These are phyloP conservation scores for Podarcis siculus DNA, from an alignment of 2,797 vertebrate species.

Conservation along the genomic window DNA sequence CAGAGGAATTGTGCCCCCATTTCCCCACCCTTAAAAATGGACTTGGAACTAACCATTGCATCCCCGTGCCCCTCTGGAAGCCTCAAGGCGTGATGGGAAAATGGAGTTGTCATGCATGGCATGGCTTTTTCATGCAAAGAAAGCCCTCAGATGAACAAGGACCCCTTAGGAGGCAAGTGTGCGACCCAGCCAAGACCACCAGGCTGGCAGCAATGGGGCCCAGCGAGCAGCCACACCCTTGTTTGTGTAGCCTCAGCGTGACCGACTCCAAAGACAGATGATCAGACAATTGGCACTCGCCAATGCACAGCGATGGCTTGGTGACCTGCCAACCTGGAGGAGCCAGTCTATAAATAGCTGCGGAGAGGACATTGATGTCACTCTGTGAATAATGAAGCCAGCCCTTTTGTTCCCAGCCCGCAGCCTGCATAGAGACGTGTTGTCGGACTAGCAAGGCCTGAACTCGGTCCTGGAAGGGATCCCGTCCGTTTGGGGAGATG, in stretches of 20 bases:
- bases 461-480: neutral
- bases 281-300: neutral
- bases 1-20: neutral
- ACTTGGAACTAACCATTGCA: neutral
- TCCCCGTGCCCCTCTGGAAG: neutral
- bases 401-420: neutral
- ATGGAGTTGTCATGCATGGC: neutral
- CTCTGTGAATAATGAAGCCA: conserved; percentile 2
- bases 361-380: conserved; percentile 18
- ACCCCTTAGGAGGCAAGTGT: neutral
- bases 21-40: neutral
- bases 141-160: neutral
- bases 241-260: neutral
- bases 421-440: conserved; percentile 14
- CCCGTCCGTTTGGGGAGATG: accelerated
- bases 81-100: neutral
- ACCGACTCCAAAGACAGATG: neutral
- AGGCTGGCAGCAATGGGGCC: neutral
- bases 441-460: neutral
- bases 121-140: neutral
- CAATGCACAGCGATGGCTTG: conserved; percentile 13
- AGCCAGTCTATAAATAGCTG: conserved; percentile 34
- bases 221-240: neutral
- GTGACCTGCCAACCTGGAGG: conserved; percentile 41
- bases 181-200: neutral